Evolutionary conservation across 2,113 vertebrate species (phyloP).

Genomic region (Coregonus clupeaformis): DNA sequence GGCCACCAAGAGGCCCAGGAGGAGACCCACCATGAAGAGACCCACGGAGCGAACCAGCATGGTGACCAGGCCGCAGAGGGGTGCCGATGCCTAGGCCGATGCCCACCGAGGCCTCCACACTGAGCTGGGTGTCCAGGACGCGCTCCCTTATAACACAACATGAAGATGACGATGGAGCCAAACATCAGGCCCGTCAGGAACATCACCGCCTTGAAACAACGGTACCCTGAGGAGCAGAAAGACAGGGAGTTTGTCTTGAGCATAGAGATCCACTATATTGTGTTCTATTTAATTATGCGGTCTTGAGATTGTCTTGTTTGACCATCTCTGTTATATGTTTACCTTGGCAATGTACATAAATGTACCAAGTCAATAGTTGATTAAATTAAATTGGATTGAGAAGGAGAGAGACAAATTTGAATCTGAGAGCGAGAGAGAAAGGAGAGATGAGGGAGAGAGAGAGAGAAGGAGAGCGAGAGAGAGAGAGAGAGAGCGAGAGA

Average conservation of each 20-base stretch:
- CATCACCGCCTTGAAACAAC: constrained; percentile 98
- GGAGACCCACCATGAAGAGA: constrained; percentile 96
- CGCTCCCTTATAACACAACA: constrained; percentile 97
- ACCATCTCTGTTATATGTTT: too few species aligned
- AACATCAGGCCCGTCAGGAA: constrained; percentile 97
- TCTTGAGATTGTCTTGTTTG: not conserved
- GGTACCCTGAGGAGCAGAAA: constrained; percentile 79
- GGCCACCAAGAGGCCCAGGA: constrained; percentile 91
- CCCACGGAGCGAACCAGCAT: constrained; percentile 98
- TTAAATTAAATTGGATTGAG: constrained; percentile 4
- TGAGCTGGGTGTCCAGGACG: constrained; percentile 96
- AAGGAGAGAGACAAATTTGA: not conserved
- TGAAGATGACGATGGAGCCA: constrained; percentile 95
- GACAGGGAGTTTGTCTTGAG: not conserved
- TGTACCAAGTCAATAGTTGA: too few species aligned
- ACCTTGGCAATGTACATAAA: too few species aligned
- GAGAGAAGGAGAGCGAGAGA: constrained; percentile 2
- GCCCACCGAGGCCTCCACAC: constrained; percentile 91
- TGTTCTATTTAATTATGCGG: too few species aligned
- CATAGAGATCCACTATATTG: too few species aligned
- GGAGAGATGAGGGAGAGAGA: too few species aligned
- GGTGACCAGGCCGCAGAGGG: constrained; percentile 95
- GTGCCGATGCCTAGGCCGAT: constrained; percentile 93
- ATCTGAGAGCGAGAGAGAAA: not conserved
- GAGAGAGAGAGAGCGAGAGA: not conserved